Base-by-base conservation (phyloP, 2,888 invertebrate species). In the Cheiracanthium punctorium region DNA sequence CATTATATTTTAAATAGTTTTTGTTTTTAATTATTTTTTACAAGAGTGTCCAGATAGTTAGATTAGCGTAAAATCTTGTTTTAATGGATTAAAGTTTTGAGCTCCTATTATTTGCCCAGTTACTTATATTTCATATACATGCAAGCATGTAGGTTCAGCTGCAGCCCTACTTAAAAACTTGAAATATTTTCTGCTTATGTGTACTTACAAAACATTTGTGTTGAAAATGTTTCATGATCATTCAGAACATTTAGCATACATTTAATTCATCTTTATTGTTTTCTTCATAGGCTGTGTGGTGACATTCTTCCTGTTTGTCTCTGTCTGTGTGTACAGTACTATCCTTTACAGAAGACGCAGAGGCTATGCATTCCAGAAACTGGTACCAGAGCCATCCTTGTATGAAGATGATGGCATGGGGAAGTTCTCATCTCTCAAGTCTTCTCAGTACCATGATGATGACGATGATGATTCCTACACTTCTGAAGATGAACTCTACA, bases 401-500 rank as follows among this genome's bases (percentile, higher is more conserved):
- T 88, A 88, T 70, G 89, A 89, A 8, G 88, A 89, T 29, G 87
- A 88, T 29, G 67, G n/a, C 74, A 65, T 43, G 76, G 80, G 52
- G 37, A 0, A 88, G 58, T 43, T n/a, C n/a, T n/a, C 33, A 41
- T 14, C 43, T 88, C 20, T 88, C 0, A 82, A 80, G n/a, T 37
- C 65, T 37, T 76, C 73, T 12, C 82, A 88, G 29, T 89, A 89
- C 37, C 79, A 69, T 28, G 89, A 89, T 84, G 82, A 71, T 8
- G 76, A 33, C 20, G n/a, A n/a, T n/a, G n/a, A n/a, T n/a, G n/a
- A n/a, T n/a, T n/a, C n/a, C n/a, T n/a, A n/a, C n/a, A 82, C 86
- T 33, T 89, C 89, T 30, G 89, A 89, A 88, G 89, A 89, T 80
- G 89, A 89, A 82, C 65, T 89, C 5, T 89, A 89, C 75, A 89